Evolutionary conservation across 1,140 invertebrate species (phyloP).

Genomic region (Himalopsyche phryganea): DNA sequence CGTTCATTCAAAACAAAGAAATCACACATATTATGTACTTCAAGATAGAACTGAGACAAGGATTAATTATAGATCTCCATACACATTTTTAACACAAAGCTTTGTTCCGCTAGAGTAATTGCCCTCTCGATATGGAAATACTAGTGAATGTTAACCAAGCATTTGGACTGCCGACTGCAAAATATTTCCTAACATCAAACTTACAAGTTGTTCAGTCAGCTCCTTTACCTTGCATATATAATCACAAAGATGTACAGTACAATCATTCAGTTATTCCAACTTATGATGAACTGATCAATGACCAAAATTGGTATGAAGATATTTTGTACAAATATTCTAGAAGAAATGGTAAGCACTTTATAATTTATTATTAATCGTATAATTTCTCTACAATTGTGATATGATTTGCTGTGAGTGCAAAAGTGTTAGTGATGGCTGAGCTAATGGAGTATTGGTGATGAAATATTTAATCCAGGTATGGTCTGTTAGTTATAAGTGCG

Average conservation of each 20-base stretch:
- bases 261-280: constrained; percentile 52
- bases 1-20: too few species aligned
- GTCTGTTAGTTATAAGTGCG: too few species aligned
- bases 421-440: too few species aligned
- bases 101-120: too few species aligned
- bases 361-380: constrained; percentile 1
- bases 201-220: constrained; percentile 56
- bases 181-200: constrained; percentile 55
- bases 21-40: too few species aligned
- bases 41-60: too few species aligned
- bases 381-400: too few species aligned
- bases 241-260: constrained; percentile 50
- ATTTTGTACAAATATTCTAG: constrained; percentile 55
- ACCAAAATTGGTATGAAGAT: constrained; percentile 44
- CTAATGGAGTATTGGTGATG: too few species aligned
- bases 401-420: too few species aligned
- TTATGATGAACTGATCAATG: constrained; percentile 32
- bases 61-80: too few species aligned
- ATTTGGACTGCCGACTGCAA: constrained; percentile 46
- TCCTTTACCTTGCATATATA: constrained; percentile 53
- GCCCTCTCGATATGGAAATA: constrained; percentile 45
- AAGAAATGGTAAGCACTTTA: constrained; percentile 55
- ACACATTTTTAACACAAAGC: too few species aligned
- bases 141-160: constrained; percentile 55
- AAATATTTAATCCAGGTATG: too few species aligned